phyloP scores from a whole-genome alignment of 2,113 vertebrate genomes.

The Cyphomyrus discorhynchus region DNA sequence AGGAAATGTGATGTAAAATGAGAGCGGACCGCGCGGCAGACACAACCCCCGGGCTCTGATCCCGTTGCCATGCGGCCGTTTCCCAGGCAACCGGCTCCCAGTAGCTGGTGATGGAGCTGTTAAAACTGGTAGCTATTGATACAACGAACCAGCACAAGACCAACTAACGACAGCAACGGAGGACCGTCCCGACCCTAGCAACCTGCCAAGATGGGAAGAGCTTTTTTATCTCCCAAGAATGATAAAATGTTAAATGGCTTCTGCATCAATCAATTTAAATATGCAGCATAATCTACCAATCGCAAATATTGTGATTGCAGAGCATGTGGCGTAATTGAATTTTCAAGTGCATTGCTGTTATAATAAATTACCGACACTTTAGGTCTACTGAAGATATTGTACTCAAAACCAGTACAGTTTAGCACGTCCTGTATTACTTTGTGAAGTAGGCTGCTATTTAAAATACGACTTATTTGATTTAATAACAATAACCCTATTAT shows the following conservation, averaged over 20 bases:
- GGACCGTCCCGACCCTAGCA: conserved; percentile 19
- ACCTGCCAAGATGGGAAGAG: not conserved
- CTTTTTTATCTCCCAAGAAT: not conserved
- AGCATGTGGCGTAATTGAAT: not conserved
- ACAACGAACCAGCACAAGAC: conserved; percentile 40
- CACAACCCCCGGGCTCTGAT: conserved; percentile 77
- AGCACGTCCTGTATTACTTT: not conserved
- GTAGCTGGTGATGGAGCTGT: conserved; percentile 67
- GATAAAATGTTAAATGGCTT: not conserved
- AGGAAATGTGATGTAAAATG: conserved; percentile 76
- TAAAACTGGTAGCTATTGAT: conserved; percentile 58
- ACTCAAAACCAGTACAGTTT: not conserved
- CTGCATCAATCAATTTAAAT: not conserved
- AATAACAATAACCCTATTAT: not conserved
- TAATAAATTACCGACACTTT: not conserved
- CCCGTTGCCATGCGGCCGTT: conserved; percentile 99
- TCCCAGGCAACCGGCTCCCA: conserved; percentile 90
- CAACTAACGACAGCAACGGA: conserved; percentile 55
- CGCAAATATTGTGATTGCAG: not conserved
- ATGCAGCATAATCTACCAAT: not conserved
- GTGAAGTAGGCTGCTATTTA: not conserved
- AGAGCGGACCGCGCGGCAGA: conserved; percentile 73
- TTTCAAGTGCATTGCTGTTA: not conserved
- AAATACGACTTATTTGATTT: not conserved
- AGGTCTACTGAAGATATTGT: not conserved